These are phyloP conservation scores for Macrosiphum euphorbiae DNA, from an alignment of 2,888 invertebrate genomes.

Conservation along the genomic window DNA sequence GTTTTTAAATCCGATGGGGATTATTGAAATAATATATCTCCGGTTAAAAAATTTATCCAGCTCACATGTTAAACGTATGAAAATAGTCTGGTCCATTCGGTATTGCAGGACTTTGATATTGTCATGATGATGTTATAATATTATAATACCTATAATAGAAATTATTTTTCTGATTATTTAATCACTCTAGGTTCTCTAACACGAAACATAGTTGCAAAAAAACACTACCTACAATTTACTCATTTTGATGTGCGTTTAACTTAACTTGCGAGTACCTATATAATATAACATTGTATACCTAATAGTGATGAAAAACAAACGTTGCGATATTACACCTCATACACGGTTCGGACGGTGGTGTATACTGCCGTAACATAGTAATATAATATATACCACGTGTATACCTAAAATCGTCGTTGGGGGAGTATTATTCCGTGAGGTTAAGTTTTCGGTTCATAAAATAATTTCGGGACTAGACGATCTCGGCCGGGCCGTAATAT, in stretches of 20 bases:
- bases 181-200: background rate
- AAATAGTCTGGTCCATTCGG: no score
- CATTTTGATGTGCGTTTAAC: background rate
- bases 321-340: background rate
- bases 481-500: background rate
- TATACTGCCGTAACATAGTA: background rate
- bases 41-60: no score
- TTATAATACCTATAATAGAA: background rate
- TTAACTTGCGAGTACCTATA: background rate
- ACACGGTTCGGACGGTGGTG: background rate
- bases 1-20: no score
- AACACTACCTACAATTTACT: background rate
- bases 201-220: background rate
- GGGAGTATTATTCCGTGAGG: slow-evolving; percentile 19
- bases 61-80: no score
- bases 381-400: background rate
- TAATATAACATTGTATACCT: background rate
- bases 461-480: slow-evolving; percentile 48
- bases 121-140: background rate
- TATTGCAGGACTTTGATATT: background rate
- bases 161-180: background rate
- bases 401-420: background rate
- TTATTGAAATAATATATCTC: no score
- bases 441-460: slow-evolving; percentile 56
- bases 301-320: background rate